phyloP scores from a whole-genome alignment of 92 coral and sea anemone species.

The Galaxea fascicularis region DNA sequence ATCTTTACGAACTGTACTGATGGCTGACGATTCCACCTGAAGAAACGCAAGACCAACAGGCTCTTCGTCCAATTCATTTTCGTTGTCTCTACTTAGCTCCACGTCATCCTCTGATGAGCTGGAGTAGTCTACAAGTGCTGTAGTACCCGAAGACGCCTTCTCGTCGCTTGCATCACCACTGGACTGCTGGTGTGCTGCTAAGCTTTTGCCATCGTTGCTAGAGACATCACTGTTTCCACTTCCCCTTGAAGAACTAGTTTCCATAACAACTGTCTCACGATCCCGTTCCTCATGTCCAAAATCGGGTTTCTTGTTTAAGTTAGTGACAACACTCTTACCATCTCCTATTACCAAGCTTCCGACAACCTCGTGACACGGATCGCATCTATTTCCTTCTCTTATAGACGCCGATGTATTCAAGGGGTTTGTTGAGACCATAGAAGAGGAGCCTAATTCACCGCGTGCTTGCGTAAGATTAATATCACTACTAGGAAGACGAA shows the following conservation, averaged over 20 bases:
- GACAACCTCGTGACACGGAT: background rate
- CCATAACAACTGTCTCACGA: background rate
- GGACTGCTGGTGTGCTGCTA: background rate
- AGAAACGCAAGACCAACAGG: constrained; percentile 23
- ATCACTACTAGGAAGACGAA: background rate
- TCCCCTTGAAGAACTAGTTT: background rate
- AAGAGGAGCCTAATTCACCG: background rate
- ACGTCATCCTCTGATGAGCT: background rate
- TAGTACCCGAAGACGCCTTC: background rate
- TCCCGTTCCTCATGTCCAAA: background rate
- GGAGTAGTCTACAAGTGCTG: background rate
- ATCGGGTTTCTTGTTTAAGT: background rate
- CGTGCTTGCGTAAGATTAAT: background rate
- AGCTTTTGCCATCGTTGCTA: background rate
- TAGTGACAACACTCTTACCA: background rate
- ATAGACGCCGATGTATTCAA: background rate
- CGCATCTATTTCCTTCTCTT: background rate
- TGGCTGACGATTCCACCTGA: background rate
- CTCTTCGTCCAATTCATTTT: constrained; percentile 32
- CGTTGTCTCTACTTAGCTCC: background rate
- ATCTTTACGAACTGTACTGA: background rate
- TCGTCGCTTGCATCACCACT: background rate
- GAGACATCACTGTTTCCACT: background rate
- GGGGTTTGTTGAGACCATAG: background rate
- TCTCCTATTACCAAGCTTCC: background rate